Percentiles rank a stretch among this genome's conserved stretches.
phyloP scores from a whole-genome alignment of 2,797 vertebrate genomes.

The Hippocampus kuda region DNA sequence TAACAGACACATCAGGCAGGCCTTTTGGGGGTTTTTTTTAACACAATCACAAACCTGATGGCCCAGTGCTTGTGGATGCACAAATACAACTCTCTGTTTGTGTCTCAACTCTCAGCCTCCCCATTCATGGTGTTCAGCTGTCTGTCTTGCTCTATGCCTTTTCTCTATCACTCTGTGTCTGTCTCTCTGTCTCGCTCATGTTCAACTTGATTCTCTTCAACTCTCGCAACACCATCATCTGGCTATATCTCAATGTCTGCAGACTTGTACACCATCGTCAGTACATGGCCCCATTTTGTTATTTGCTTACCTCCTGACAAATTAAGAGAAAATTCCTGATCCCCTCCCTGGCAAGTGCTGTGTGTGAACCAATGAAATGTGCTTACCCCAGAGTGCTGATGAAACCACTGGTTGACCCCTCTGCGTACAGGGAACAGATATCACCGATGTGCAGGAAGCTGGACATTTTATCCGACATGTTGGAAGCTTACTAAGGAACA shows the following conservation, averaged over 20 bases:
- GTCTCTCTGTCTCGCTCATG: not conserved
- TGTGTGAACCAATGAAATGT: slow-evolving; percentile 18
- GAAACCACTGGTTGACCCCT: slow-evolving; percentile 95
- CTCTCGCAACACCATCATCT: not conserved
- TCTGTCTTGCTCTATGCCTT: too few relatives aligned
- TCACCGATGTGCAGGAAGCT: slow-evolving; percentile 98
- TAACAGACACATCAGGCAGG: too few relatives aligned
- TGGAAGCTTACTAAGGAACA: slow-evolving; percentile 24
- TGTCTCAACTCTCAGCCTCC: not conserved
- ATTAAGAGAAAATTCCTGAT: not conserved
- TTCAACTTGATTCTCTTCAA: not conserved
- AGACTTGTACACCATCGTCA: not conserved
- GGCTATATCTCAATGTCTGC: not conserved
- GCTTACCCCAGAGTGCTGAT: slow-evolving; percentile 80
- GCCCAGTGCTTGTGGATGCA: not conserved
- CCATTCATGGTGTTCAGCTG: not conserved
- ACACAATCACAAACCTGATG: not conserved
- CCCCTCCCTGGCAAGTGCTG: not conserved
- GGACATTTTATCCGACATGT: slow-evolving; percentile 99
- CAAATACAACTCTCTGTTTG: not conserved
- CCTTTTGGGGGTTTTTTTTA: not conserved
- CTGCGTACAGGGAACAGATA: slow-evolving; percentile 96
- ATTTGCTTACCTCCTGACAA: not conserved
- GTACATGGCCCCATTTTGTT: not conserved
- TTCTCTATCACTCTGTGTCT: not conserved